A percentile compares a stretch with the other conserved stretches of the same genome.
Conservation (phyloP, 1,140 invertebrate genomes). For the Neelides sp. region DNA sequence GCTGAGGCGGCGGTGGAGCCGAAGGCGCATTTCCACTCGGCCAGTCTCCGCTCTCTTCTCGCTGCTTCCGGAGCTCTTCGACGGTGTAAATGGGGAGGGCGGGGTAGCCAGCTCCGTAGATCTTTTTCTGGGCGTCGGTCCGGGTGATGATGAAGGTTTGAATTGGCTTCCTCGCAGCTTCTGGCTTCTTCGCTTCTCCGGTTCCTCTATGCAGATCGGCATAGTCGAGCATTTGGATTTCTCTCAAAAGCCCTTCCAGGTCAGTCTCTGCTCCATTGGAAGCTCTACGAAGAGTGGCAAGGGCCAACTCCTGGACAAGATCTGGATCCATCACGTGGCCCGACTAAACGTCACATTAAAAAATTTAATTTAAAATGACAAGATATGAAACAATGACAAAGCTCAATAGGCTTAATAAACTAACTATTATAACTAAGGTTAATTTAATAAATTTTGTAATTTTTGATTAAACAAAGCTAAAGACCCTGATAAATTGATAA, state of each 20-base stretch:
- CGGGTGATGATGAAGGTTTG: slow-evolving; percentile 86
- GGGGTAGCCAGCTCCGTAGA: slow-evolving; percentile 90
- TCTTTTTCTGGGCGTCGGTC: slow-evolving; percentile 75
- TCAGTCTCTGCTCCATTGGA: slow-evolving; percentile 64
- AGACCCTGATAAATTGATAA: no score
- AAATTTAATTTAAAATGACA: no score
- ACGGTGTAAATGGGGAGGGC: slow-evolving; percentile 80
- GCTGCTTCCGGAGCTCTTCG: slow-evolving; percentile 87
- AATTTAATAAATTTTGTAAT: no score
- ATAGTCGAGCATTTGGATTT: slow-evolving; percentile 33
- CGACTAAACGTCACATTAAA: no score
- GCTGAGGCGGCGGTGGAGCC: slow-evolving; percentile 10
- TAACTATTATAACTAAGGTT: no score
- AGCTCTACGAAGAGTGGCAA: slow-evolving; percentile 62
- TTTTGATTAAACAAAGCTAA: no score
- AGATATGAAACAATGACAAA: no score
- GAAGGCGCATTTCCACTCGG: no score
- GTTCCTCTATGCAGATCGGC: no score
- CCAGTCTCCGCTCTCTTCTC: slow-evolving; percentile 62
- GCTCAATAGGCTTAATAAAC: no score
- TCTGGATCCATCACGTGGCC: slow-evolving; percentile 59
- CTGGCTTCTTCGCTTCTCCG: no score
- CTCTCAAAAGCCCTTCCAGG: slow-evolving; percentile 40
- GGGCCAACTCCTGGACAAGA: slow-evolving; percentile 65
- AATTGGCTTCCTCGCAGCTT: slow-evolving; percentile 34